Percentiles rank a stretch among this genome's conserved stretches.
These are phyloP conservation scores for Okamejei kenojei DNA, from an alignment of 2,797 vertebrate genomes.

Conservation along the genomic window DNA sequence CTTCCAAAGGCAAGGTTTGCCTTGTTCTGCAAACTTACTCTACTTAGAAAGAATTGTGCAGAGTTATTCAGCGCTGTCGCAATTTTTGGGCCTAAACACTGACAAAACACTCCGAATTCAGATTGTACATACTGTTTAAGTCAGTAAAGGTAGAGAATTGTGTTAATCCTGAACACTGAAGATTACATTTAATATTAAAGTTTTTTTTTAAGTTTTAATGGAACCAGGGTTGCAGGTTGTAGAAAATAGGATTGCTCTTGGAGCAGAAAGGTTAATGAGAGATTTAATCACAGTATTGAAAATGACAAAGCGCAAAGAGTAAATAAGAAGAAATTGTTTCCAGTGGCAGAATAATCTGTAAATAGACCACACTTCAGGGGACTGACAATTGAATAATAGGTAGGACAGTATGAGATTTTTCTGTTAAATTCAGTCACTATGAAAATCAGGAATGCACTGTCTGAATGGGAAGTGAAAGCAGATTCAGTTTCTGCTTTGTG, in stretches of 20 bases:
- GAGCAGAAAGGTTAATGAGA: not conserved
- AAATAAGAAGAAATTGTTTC: not conserved
- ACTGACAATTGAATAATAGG: not conserved
- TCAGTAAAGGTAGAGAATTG: not conserved
- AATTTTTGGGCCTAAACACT: too few relatives aligned
- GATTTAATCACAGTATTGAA: not conserved
- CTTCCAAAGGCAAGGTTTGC: not conserved
- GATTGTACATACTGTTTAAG: not conserved
- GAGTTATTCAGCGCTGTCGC: not conserved
- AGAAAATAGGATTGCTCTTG: not conserved
- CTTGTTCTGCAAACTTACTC: not conserved
- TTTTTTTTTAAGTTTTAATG: not conserved
- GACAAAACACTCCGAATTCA: not conserved
- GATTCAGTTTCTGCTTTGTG: not conserved
- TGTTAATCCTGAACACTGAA: not conserved
- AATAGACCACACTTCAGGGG: not conserved
- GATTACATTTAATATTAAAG: not conserved
- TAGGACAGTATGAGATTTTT: not conserved
- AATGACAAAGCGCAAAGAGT: not conserved
- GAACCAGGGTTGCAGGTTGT: not conserved
- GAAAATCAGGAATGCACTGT: not conserved
- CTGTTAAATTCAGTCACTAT: too few relatives aligned
- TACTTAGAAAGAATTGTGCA: not conserved
- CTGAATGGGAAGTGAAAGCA: not conserved
- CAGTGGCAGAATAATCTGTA: not conserved